These are phyloP conservation scores for Craterocephalus amniculus DNA, from an alignment of 2,797 vertebrate genomes.

Conservation along the genomic window DNA sequence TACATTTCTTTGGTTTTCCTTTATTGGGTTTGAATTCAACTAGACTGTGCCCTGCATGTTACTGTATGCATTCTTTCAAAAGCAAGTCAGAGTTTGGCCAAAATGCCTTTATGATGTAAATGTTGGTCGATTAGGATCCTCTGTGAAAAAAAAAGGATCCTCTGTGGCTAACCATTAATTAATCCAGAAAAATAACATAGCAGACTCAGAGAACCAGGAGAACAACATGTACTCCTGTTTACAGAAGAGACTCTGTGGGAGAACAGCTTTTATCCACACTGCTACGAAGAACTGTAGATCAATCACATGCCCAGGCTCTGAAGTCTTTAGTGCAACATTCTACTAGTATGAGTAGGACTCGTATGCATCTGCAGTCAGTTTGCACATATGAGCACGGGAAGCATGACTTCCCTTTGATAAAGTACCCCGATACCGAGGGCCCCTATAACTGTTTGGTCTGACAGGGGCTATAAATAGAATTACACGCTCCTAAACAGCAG, in stretches of 20 bases:
- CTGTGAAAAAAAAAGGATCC: no score
- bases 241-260: background rate
- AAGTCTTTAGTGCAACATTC: background rate
- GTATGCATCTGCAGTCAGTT: background rate
- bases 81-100: background rate
- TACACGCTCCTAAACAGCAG: constrained; percentile 2
- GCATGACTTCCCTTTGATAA: no score
- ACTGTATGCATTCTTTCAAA: background rate
- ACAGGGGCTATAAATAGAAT: background rate
- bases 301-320: background rate
- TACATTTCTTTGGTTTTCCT: background rate
- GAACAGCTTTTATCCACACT: background rate
- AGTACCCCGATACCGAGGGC: no score
- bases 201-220: background rate
- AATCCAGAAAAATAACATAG: background rate
- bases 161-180: background rate
- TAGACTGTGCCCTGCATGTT: background rate
- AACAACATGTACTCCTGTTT: background rate
- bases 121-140: no score
- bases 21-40: background rate
- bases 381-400: no score
- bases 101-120: no score
- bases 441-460: background rate
- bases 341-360: background rate
- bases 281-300: background rate